These are phyloP conservation scores for Morpho deidamia DNA, from an alignment of 2,888 invertebrate genomes.

Conservation along the genomic window DNA sequence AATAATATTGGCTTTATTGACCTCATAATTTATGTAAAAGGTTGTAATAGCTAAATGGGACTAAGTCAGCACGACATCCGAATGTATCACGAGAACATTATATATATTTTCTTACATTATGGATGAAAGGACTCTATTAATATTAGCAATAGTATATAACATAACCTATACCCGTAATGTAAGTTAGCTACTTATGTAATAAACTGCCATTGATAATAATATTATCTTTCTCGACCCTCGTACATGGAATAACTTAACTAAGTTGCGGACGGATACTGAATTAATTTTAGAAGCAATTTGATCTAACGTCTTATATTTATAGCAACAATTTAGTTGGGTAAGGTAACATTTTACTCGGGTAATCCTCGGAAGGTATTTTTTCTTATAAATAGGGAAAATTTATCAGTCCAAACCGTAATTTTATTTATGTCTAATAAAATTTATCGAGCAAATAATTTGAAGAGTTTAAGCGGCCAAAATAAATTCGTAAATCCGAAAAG, in stretches of 20 bases:
- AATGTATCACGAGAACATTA: conserved; percentile 1
- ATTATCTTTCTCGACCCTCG: conserved; percentile 18
- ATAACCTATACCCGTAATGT: background rate
- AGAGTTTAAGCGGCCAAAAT: conserved; percentile 25
- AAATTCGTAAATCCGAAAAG: conserved; percentile 50
- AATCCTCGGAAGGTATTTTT: background rate
- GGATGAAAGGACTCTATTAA: background rate
- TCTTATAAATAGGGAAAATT: background rate
- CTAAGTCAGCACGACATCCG: conserved; percentile 1
- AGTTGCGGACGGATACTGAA: conserved; percentile 19
- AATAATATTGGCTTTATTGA: background rate
- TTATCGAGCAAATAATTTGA: conserved; percentile 7
- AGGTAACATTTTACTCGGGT: background rate
- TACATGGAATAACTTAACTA: conserved; percentile 18
- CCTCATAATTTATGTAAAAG: conserved; percentile 1
- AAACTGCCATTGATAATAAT: conserved; percentile 15
- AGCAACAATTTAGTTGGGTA: background rate
- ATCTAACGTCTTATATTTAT: conserved; percentile 15
- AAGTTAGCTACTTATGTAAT: conserved; percentile 3
- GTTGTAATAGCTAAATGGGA: background rate
- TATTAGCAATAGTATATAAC: conserved; percentile 1
- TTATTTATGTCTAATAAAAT: conserved; percentile 5
- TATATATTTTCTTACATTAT: background rate
- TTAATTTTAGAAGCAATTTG: conserved; percentile 21
- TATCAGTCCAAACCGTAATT: background rate